Evolutionary conservation across 2,888 invertebrate genomes (phyloP), one percentile per base, ranked within the genome.

Genomic region (Epinotia brunnichana): DNA sequence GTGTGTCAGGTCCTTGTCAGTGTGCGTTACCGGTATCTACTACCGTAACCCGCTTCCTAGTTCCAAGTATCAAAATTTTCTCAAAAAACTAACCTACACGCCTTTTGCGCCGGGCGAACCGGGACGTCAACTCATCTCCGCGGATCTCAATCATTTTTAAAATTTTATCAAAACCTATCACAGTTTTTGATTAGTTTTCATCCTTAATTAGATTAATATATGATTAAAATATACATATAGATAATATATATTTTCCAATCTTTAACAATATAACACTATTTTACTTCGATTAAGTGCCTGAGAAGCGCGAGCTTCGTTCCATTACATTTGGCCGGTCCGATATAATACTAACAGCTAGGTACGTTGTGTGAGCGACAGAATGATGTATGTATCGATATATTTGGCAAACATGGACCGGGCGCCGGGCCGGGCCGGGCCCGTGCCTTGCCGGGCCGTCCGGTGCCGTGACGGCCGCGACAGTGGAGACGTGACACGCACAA

Each of bases 131-230:
- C 76, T 76, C 77, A 76, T 75, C 76, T 78, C 81, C 81, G 78
- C 80, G 78, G 81, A 78, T 84, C 80, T 82, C 82, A 82, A 79
- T 76, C 82, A 85, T 82, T 87, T 87, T 91, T 91, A 92, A 92
- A 92, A 90, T 90, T 92, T 90, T 93, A 92, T 92, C 92, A 93
- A 93, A 93, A 93, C 93, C 92, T 93, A 93, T 93, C 93, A 93
- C 93, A 92, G 93, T 93, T 92, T 92, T 90, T 91, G 93, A 93
- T 91, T 93, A 93, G 91, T 93, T 91, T 91, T 90, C 91, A 89
- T 89, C 85, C 92, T 93, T 92, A 93, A 91, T 90, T 91, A 87
- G 82, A 84, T 91, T 92, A 92, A 92, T 93, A 93, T 91, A 89
- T 90, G 92, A 88, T 91, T 93, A 92, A 91, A 92, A 93, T 92